Evolutionary conservation across 2,113 vertebrate genomes (phyloP).

Genomic region (Alouatta palliata): DNA sequence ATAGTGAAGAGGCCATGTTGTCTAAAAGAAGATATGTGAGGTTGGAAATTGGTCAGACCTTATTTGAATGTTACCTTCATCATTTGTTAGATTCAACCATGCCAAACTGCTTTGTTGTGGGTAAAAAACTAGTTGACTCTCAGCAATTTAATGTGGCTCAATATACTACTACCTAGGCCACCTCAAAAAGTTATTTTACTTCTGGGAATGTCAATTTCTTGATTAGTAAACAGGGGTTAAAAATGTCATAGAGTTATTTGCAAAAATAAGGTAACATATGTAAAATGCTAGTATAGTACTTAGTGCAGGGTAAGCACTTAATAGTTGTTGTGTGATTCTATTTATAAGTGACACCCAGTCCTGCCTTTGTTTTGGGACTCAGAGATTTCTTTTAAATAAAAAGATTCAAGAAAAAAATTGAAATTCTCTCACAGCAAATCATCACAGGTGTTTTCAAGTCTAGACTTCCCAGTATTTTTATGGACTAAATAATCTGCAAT

Average conservation of each 20-base stretch:
- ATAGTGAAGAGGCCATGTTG: background rate
- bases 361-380: conserved; percentile 36
- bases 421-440: conserved; percentile 19
- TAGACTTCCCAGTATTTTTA: conserved; percentile 38
- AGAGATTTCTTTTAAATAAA: conserved; percentile 55
- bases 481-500: background rate
- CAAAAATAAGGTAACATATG: background rate
- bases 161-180: background rate
- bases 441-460: conserved; percentile 38
- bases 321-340: conserved; percentile 26
- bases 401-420: conserved; percentile 4
- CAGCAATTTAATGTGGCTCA: conserved; percentile 24
- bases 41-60: background rate
- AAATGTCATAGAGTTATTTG: background rate
- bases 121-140: background rate
- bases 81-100: background rate
- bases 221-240: conserved; percentile 5
- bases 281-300: background rate
- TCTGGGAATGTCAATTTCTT: background rate
- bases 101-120: background rate
- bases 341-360: conserved; percentile 19
- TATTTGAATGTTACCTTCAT: background rate
- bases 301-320: background rate
- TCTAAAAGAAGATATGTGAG: background rate
- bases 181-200: conserved; percentile 26